Evolutionary conservation across 1,140 invertebrate genomes (phyloP), one percentile per base, ranked within the genome.

Genomic region (Drosophila mojavensis): DNA sequence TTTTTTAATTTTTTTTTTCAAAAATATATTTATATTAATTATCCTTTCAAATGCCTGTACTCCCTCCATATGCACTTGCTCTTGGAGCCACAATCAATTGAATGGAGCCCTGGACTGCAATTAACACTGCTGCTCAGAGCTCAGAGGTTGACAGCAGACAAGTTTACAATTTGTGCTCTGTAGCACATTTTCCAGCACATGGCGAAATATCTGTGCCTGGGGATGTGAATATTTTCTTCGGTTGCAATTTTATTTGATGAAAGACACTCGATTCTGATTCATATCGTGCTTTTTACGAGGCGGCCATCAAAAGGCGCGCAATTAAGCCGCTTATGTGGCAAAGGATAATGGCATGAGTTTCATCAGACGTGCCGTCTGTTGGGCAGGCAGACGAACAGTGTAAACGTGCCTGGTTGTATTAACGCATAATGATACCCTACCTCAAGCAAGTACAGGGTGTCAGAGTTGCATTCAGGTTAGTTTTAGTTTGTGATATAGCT

Each of bases 241-340:
- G 51, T 43, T 54, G 41, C 26, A 36, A 47, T 63, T 33, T 75
- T 60, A 75, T 63, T 70, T 75, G 53, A 70, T 63, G 45, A 69
- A 61, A 24, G 50, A 50, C 75, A 78, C 20, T 53, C 43, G 60
- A 65, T 53, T 54, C 59, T 51, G 77, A 69, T 82, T 55, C 51
- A 82, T 75, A 69, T 76, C 67, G 76, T 71, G 60, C 51, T 66
- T 69, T 78, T 80, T 84, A 77, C 65, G 72, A 80, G 47, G 41
- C 81, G 65, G 33, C 50, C 72, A 84, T 84, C 67, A 83, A 83
- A 82, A 80, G 81, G 81, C 81, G 60, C 64, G 77, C 81, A 83
- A 83, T 83, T 84, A 83, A 83, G 77, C 76, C 51, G 80, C 81
- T 83, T 83, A 82, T 79, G 55, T 61, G 54, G 60, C 80, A 62